Evolutionary conservation across 2,888 invertebrate species (phyloP).

Genomic region (Athrips mouffetella): DNA sequence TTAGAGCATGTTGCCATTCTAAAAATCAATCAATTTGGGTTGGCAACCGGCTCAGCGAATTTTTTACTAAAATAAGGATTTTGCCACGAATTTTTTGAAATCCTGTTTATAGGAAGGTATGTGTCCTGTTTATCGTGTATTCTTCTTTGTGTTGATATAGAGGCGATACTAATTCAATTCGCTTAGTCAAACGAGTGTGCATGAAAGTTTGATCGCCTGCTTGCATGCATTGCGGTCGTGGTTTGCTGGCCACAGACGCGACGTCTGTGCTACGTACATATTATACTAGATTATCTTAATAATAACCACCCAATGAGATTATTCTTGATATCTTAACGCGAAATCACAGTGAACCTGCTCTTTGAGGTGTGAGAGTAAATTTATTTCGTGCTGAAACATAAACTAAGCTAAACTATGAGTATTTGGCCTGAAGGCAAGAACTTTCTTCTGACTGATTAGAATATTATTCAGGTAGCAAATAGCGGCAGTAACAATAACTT

Average conservation of each 20-base stretch:
- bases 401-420: too few relatives aligned
- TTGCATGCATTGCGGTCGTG: constrained; percentile 7
- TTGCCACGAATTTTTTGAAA: too few relatives aligned
- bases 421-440: neutral
- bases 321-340: neutral
- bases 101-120: too few relatives aligned
- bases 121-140: too few relatives aligned
- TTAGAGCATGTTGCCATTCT: too few relatives aligned
- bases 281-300: constrained; percentile 3
- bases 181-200: neutral
- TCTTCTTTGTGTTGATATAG: too few relatives aligned
- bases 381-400: neutral
- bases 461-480: neutral
- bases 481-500: neutral
- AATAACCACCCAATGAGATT: constrained; percentile 1
- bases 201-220: constrained; percentile 11
- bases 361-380: too few relatives aligned
- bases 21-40: too few relatives aligned
- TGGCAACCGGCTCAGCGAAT: too few relatives aligned
- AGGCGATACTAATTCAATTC: too few relatives aligned
- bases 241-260: constrained; percentile 10
- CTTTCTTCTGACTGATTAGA: neutral
- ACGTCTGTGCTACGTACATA: constrained; percentile 2
- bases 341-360: neutral
- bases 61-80: too few relatives aligned